A percentile compares a stretch with the other conserved stretches of the same genome.
Conservation (phyloP, 2,888 invertebrate species). For the Chalcosyrphus nemorum region DNA sequence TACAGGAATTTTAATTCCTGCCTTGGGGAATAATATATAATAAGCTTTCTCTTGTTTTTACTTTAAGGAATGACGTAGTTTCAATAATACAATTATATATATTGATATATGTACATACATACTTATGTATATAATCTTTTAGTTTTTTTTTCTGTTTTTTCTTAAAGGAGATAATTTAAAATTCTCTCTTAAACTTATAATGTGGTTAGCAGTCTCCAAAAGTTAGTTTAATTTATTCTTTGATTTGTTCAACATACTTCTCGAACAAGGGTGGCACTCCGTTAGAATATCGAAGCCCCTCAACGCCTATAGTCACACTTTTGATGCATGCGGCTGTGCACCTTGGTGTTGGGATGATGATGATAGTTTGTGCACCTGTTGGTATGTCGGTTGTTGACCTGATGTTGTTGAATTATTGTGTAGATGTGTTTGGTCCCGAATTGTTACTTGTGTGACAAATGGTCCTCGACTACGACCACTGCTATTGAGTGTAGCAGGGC, state of each 20-base stretch:
- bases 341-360: slow-evolving; percentile 74
- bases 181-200: slow-evolving; percentile 39
- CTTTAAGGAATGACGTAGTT: slow-evolving; percentile 57
- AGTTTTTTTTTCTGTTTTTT: not conserved
- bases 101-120: not conserved
- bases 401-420: slow-evolving; percentile 67
- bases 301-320: slow-evolving; percentile 82
- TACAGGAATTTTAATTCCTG: slow-evolving; percentile 30
- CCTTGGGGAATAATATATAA: not conserved
- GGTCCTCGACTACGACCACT: slow-evolving; percentile 83
- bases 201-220: slow-evolving; percentile 68
- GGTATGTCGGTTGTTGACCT: slow-evolving; percentile 78
- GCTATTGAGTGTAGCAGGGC: slow-evolving; percentile 79
- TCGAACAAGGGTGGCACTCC: slow-evolving; percentile 60
- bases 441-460: slow-evolving; percentile 85
- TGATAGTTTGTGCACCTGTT: slow-evolving; percentile 78
- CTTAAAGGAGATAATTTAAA: slow-evolving; percentile 57
- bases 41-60: slow-evolving; percentile 5
- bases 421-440: slow-evolving; percentile 82
- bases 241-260: slow-evolving; percentile 57
- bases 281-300: slow-evolving; percentile 59
- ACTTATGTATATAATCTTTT: too few species aligned
- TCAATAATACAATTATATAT: slow-evolving; percentile 43
- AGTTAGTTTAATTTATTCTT: slow-evolving; percentile 64
- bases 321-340: slow-evolving; percentile 80